Evolutionary conservation across 2,888 invertebrate genomes (phyloP), one percentile per base, ranked within the genome.

Genomic region (Furcula furcula): DNA sequence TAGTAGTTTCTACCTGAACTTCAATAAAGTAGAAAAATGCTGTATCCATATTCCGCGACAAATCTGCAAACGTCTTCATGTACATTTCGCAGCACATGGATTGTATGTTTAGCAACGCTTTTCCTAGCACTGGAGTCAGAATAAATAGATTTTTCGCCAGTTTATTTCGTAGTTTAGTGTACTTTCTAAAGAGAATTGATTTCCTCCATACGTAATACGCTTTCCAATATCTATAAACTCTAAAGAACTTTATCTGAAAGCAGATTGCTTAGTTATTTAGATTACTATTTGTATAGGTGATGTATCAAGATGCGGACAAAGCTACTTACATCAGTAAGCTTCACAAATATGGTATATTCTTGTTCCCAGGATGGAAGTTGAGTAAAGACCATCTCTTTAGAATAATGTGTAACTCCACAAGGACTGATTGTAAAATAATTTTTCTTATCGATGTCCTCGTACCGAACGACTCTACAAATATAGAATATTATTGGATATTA

Each of bases 381-480:
- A 0, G 95, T 95, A 65, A 95, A 97, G 7, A 92, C 92, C 76
- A 94, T 93, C 69, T 96, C 96, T 34, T 91, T 91, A 7, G 90
- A 91, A 70, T 92, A 93, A 58, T 94, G 94, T n/a, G 95, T 93
- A 0, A 97, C 95, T 0, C 97, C 97, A 63, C 93, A 92, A 2
- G 91, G 83, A 50, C 97, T 95, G 52, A 97, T 93, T 0, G 97
- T 97, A 60, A 94, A 92, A 68, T 93, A 95, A 61, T 95, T 94
- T 9, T 80, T 90, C 64, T 90, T 92, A 55, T 94, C 92, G 12
- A 95, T 86, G 31, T 93, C 87, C 21, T 92, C 90, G 62, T 94
- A 96, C 0, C 92, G 90, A 1, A 95, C 94, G 20, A 95, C 92
- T 54, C 96, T 95, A 68, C 23, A 68, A 9, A 4, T 27, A 26